Evolutionary conservation across 2,797 vertebrate genomes (phyloP), one percentile per base, ranked within the genome.

Genomic region (Mastacembelus armatus): DNA sequence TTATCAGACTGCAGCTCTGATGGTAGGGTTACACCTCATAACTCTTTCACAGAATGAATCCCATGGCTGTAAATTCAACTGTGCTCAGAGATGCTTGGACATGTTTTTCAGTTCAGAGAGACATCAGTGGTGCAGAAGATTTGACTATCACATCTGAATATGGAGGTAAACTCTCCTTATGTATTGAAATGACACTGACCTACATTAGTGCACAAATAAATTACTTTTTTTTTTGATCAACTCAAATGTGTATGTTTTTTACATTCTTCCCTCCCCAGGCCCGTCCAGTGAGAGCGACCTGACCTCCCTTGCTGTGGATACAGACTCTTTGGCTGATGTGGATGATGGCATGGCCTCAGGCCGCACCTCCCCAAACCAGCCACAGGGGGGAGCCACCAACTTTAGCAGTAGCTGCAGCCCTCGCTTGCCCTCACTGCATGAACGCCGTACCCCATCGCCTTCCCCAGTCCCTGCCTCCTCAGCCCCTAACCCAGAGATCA

Each of bases 341-440:
- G 96, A 98, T 57, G 96, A 99, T 98, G 97, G 97, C 94, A 98
- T 97, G 97, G 96, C 96, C 94, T 99, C 96, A 86, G 95, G 93
- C 71, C 93, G 95, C 67, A 93, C 92, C 81, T 99, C 98, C 86
- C 97, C 97, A 83, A 94, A 92, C 77, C 94, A 94, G 84, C 86
- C 91, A 83, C 87, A 90, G 35, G 92, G 94, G 77, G 90, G 92
- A 86, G 88, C 91, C 86, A 84, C 66, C 74, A 79, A 91, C 83
- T 74, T 88, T 76, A 88, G 85, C 71, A 87, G 76, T 57, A 91
- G 87, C 78, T 87, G 79, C 71, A 92, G 89, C 52, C 91, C 91
- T 71, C 88, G 78, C 57, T 87, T 91, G 75, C 69, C 89, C 15
- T 86, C 86, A n/a, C 50, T 89, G 54, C 86, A 68, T 15, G 58